A percentile compares a stretch with the other conserved stretches of the same genome.
Conservation (phyloP, 2,113 vertebrate genomes). For the Tetraodon nigroviridis region DNA sequence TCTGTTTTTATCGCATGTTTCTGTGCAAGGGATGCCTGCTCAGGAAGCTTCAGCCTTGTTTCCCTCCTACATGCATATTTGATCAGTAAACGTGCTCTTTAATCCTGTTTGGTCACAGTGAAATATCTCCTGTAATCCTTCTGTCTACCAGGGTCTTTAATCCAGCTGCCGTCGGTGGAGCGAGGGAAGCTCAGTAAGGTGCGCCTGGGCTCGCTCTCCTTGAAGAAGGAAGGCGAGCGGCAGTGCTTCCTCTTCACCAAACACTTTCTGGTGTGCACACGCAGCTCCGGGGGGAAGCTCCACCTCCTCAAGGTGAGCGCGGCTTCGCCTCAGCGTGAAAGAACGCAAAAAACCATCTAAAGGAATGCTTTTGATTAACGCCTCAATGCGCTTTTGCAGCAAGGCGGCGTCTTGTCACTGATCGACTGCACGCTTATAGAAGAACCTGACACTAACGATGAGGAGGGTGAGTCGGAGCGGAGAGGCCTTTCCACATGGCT, state of each 20-base stretch:
- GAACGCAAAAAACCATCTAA: neutral
- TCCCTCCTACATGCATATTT: constrained; percentile 3
- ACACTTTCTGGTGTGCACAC: constrained; percentile 96
- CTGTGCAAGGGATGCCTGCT: neutral
- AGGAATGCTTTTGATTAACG: neutral
- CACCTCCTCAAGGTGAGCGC: constrained; percentile 90
- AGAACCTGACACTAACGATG: constrained; percentile 86
- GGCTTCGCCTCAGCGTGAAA: neutral
- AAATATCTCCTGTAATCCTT: constrained; percentile 33
- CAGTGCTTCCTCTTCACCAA: constrained; percentile 99
- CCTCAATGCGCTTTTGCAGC: constrained; percentile 68
- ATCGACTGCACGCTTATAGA: constrained; percentile 95
- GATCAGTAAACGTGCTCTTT: constrained; percentile 10
- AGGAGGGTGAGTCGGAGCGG: constrained; percentile 84
- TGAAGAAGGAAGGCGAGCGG: constrained; percentile 98
- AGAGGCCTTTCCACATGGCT: neutral
- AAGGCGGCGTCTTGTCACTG: constrained; percentile 93
- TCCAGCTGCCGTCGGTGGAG: constrained; percentile 97
- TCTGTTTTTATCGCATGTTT: too few relatives aligned
- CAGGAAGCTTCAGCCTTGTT: neutral
- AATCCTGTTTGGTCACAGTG: constrained; percentile 13
- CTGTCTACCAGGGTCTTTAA: constrained; percentile 84
- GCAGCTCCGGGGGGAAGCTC: constrained; percentile 96
- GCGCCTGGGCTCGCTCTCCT: constrained; percentile 89
- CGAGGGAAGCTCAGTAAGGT: constrained; percentile 95